Evolutionary conservation across 2,113 vertebrate genomes (phyloP), one percentile per base, ranked within the genome.

Genomic region (Spea bombifrons): DNA sequence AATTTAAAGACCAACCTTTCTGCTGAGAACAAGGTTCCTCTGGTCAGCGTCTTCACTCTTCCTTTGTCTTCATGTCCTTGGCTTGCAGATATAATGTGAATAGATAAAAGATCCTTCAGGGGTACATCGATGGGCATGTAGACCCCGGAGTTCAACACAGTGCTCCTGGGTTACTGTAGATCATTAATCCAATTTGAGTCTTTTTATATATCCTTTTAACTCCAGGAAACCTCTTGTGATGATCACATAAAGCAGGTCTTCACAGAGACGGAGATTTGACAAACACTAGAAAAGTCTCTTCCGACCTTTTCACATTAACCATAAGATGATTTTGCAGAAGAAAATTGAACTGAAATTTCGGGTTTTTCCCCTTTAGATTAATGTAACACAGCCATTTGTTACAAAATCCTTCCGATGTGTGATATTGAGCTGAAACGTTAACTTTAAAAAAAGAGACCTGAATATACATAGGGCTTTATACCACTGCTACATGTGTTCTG

Each of bases 1-100:
- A 8, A n/a, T 10, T 45, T 17, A 81, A 81, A 85, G 80, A 83
- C 68, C 75, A 84, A 86, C 85, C 86, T 86, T 71, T 76, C 10
- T 0, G 68, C 78, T 70, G 10, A 78, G 75, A 30, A 30, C 30
- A 30, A 30, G 30, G 30, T 30, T 30, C 30, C 30, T 30, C 57
- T 73, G 78, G 81, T 68, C 64, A 66, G 73, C n/a, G 8, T 61
- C 5, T 61, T 4, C 2, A 61, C 59, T 15, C 7, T 71, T 68
- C 81, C 9, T 7, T 5, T 61, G 49, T 43, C 48, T 75, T 68
- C 44, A 46, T 45, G 48, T 47, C 72, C 69, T 73, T 61, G 66
- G 65, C 68, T 45, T 55, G 78, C 76, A 79, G 78, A 57, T 5
- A 8, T 52, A 66, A 15, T 45, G 53, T 13, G 64, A 83, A 84